Evolutionary conservation across 2,888 invertebrate species (phyloP).

Genomic region (Dermolepida albohirtum): DNA sequence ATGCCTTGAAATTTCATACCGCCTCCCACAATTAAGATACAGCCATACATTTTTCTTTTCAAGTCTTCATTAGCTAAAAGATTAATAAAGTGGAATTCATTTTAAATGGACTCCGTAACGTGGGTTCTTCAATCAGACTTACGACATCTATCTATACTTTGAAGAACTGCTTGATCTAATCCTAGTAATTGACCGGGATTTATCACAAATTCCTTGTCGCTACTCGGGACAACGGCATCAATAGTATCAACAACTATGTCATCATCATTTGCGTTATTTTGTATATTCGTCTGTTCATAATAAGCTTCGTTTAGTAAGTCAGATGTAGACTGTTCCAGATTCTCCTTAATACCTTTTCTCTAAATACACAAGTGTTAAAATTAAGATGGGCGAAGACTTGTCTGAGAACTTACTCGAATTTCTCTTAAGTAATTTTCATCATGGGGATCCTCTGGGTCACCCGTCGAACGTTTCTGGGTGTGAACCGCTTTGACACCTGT

Average conservation of each 20-base stretch:
- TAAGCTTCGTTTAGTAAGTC: conserved; percentile 66
- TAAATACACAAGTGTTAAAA: conserved; percentile 51
- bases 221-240: conserved; percentile 62
- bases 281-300: conserved; percentile 66
- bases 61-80: conserved; percentile 82
- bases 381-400: not conserved
- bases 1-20: conserved; percentile 90
- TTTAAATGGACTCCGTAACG: not conserved
- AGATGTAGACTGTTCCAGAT: conserved; percentile 66
- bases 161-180: conserved; percentile 90
- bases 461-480: conserved; percentile 75
- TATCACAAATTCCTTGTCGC: conserved; percentile 74
- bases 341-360: conserved; percentile 73
- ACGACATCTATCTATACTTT: conserved; percentile 92
- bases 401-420: conserved; percentile 69
- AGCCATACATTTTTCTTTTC: conserved; percentile 94
- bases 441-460: conserved; percentile 93
- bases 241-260: conserved; percentile 79
- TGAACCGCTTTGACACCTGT: conserved; percentile 82
- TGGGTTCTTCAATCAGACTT: conserved; percentile 56
- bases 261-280: conserved; percentile 71
- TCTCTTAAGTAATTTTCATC: conserved; percentile 93
- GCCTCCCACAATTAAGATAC: conserved; percentile 91
- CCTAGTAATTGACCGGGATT: conserved; percentile 86
- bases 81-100: conserved; percentile 6